Evolutionary conservation across 2,888 invertebrate species (phyloP).

Genomic region (Trichopoda pennipes): DNA sequence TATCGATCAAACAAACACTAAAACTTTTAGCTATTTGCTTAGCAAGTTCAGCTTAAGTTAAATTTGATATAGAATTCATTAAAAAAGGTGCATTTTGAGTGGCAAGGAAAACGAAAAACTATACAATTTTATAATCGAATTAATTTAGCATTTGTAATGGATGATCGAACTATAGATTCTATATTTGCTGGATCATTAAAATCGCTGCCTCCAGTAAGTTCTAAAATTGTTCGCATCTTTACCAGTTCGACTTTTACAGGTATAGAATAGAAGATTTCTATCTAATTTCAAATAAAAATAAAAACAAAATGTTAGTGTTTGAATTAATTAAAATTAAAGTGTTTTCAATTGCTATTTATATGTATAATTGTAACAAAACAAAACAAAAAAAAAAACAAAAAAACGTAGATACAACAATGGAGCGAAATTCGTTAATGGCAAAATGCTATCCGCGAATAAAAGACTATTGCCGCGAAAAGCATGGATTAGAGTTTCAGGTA

Average conservation of each 20-base stretch:
- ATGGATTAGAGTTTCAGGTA: constrained; percentile 98
- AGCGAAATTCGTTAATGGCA: constrained; percentile 98
- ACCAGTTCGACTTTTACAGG: constrained; percentile 99
- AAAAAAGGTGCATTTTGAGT: constrained; percentile 18
- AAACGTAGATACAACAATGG: constrained; percentile 94
- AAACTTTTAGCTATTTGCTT: constrained; percentile 45
- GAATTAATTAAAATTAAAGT: not conserved
- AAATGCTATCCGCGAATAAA: constrained; percentile 98
- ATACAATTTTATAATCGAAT: not conserved
- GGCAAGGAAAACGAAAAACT: no score
- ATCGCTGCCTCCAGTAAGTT: constrained; percentile 95
- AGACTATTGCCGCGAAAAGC: constrained; percentile 97
- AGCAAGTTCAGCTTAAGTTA: constrained; percentile 2
- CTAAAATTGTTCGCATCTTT: constrained; percentile 98
- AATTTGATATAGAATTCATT: constrained; percentile 21
- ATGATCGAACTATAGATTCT: constrained; percentile 93
- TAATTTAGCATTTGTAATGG: constrained; percentile 83
- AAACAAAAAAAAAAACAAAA: not conserved
- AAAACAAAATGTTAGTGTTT: not conserved
- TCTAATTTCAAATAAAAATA: not conserved
- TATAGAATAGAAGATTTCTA: constrained; percentile 78
- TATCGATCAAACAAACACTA: constrained; percentile 66
- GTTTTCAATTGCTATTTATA: no score
- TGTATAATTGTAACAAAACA: no score
- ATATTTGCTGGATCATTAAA: constrained; percentile 94